These are phyloP conservation scores for Drosophila takahashii DNA, from an alignment of 1,140 invertebrate species.

Conservation along the genomic window DNA sequence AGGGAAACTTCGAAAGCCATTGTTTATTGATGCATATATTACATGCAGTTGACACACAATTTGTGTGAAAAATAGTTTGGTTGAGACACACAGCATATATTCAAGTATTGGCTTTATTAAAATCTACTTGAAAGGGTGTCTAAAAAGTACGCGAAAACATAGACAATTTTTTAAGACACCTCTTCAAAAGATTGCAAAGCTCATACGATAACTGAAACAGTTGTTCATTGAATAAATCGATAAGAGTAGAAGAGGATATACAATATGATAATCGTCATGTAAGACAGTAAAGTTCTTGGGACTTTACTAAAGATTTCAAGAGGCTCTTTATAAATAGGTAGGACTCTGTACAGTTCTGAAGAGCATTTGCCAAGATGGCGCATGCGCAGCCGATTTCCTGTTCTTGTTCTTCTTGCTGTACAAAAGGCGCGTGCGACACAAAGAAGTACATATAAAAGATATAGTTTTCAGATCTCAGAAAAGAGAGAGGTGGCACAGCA, in stretches of 20 bases:
- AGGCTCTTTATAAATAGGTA: not conserved
- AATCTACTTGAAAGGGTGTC: too few species aligned
- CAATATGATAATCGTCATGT: too few species aligned
- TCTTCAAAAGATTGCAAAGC: too few species aligned
- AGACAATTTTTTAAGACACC: too few species aligned
- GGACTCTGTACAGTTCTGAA: conserved; percentile 49
- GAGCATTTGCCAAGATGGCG: conserved; percentile 23
- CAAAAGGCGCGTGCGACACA: conserved; percentile 65
- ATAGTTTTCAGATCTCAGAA: conserved; percentile 23
- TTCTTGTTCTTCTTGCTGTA: conserved; percentile 48
- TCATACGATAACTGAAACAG: too few species aligned
- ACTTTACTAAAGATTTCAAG: too few species aligned
- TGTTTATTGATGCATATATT: conserved; percentile 8
- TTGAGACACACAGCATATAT: not conserved
- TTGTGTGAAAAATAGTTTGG: too few species aligned
- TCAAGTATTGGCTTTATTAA: too few species aligned
- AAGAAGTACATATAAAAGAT: conserved; percentile 24
- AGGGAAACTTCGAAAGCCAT: conserved; percentile 5
- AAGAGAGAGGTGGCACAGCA: conserved; percentile 39
- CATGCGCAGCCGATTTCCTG: conserved; percentile 52
- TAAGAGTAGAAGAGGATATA: not conserved
- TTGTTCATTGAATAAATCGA: not conserved
- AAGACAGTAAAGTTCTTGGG: too few species aligned
- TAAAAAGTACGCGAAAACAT: too few species aligned
- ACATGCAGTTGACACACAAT: conserved; percentile 16